A percentile compares a stretch with the other conserved stretches of the same genome.
phyloP scores from a whole-genome alignment of 2,797 vertebrate species.

The Eidolon dupreanum region DNA sequence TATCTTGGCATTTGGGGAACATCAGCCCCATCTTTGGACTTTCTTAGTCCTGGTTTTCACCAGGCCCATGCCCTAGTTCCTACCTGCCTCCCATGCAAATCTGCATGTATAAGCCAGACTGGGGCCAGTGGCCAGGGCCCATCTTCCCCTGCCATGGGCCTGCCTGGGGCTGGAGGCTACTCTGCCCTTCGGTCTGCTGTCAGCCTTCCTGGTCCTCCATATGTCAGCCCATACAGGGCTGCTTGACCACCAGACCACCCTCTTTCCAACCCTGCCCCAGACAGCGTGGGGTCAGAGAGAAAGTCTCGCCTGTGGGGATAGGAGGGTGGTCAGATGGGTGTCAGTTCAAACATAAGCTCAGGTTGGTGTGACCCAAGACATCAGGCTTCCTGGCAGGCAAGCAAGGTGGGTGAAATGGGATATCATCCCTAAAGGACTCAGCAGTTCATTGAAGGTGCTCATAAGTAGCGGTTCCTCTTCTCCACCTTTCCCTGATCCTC shows the following conservation, averaged over 20 bases:
- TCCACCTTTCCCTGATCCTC: background rate
- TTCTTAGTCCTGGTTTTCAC: background rate
- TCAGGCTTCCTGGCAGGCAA: background rate
- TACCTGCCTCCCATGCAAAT: background rate
- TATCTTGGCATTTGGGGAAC: background rate
- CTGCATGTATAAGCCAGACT: background rate
- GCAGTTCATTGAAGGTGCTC: background rate
- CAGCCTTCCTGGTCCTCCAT: background rate
- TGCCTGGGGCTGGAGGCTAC: background rate
- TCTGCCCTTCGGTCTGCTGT: background rate
- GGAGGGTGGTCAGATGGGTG: background rate
- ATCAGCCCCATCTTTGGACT: background rate
- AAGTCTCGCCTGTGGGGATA: background rate
- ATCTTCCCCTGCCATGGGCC: background rate
- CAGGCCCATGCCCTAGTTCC: background rate
- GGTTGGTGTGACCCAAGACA: background rate
- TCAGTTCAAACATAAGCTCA: background rate
- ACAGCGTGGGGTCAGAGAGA: background rate
- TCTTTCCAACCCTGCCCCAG: background rate
- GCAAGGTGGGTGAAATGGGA: background rate
- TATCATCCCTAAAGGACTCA: background rate
- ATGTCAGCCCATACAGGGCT: background rate
- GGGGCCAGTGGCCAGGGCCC: background rate
- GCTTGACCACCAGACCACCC: background rate
- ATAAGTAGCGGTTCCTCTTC: background rate